These are phyloP conservation scores for Leuciscus waleckii DNA, from an alignment of 2,797 vertebrate genomes.

Conservation along the genomic window DNA sequence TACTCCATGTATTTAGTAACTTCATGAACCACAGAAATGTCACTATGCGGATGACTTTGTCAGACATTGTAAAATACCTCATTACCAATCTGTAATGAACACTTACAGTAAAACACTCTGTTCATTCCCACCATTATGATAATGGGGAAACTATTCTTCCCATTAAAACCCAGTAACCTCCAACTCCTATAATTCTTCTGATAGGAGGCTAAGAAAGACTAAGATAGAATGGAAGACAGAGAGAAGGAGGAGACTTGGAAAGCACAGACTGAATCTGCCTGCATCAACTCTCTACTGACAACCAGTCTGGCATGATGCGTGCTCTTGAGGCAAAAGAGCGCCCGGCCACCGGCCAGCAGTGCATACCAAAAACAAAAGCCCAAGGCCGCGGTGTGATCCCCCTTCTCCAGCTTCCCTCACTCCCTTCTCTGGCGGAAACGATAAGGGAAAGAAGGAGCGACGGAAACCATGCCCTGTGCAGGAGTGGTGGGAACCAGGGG, in stretches of 20 bases:
- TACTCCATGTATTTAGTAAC: not conserved
- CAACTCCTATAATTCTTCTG: not conserved
- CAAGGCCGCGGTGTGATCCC: conserved; percentile 72
- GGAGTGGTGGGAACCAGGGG: conserved; percentile 55
- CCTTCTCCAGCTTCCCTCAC: conserved; percentile 64
- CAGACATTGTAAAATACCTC: not conserved
- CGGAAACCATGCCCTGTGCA: conserved; percentile 60
- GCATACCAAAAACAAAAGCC: conserved; percentile 69
- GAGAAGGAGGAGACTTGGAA: conserved; percentile 3
- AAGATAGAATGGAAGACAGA: conserved; percentile 1
- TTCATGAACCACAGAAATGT: not conserved
- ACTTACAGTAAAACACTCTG: not conserved
- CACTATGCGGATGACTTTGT: not conserved
- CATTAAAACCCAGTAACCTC: conserved; percentile 7
- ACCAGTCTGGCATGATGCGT: not conserved
- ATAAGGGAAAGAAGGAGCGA: conserved; percentile 59
- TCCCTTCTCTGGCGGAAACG: conserved; percentile 66
- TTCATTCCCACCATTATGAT: conserved; percentile 12
- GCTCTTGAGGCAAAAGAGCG: conserved; percentile 30
- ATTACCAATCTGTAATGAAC: not conserved
- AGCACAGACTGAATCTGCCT: conserved; percentile 4
- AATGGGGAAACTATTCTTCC: conserved; percentile 36
- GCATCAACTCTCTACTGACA: conserved; percentile 35
- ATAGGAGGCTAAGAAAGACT: not conserved
- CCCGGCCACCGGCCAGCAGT: conserved; percentile 63